These are phyloP conservation scores for Atrichornis clamosus DNA, from an alignment of 2,113 vertebrate genomes.

Conservation along the genomic window DNA sequence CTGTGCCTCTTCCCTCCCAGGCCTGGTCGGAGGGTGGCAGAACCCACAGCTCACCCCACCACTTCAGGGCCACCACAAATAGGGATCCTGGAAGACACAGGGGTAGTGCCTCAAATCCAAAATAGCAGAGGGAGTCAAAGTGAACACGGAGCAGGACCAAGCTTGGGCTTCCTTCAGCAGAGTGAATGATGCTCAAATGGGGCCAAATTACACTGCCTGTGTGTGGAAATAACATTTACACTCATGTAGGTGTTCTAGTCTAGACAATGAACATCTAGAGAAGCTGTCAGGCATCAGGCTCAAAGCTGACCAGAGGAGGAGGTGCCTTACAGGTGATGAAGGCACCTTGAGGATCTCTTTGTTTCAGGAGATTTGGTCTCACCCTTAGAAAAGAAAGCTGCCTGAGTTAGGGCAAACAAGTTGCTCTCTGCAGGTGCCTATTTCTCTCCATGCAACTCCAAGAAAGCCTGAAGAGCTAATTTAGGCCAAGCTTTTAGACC, in stretches of 20 bases:
- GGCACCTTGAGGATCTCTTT: neutral
- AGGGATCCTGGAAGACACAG: neutral
- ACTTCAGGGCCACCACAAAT: neutral
- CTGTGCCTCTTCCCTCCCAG: neutral
- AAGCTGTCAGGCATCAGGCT: neutral
- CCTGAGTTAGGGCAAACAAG: neutral
- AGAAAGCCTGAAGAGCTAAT: neutral
- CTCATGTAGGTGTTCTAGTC: neutral
- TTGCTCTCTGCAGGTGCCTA: neutral
- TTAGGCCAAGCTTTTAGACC: neutral
- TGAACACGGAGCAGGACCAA: rapidly evolving
- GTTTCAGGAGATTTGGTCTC: neutral
- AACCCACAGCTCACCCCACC: neutral
- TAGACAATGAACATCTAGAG: neutral
- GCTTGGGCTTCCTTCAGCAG: neutral
- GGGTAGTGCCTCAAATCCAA: neutral
- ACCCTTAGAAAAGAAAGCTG: neutral
- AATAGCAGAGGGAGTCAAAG: neutral
- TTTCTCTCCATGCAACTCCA: neutral
- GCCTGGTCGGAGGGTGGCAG: rapidly evolving
- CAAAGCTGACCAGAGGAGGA: neutral
- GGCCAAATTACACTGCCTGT: neutral
- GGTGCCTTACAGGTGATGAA: neutral
- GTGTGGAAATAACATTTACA: neutral
- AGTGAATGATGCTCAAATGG: neutral